Evolutionary conservation across 2,888 invertebrate species (phyloP).

Genomic region (Dascillus cervinus): DNA sequence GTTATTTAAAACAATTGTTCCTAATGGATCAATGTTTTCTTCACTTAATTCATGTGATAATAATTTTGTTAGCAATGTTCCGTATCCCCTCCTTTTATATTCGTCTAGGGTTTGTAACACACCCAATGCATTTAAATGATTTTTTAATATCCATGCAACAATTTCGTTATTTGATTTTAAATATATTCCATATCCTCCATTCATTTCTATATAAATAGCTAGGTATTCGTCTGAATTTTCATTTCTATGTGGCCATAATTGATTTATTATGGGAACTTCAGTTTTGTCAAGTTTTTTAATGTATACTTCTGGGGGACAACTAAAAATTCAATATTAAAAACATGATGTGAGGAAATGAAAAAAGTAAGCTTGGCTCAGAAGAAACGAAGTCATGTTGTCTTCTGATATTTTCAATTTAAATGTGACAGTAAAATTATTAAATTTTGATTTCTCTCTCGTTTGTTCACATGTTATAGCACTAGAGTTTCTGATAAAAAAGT

Average conservation of each 20-base stretch:
- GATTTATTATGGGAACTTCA: slow-evolving; percentile 29
- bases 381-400: too few relatives aligned
- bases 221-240: slow-evolving; percentile 30
- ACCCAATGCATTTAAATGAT: slow-evolving; percentile 32
- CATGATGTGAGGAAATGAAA: too few relatives aligned
- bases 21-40: slow-evolving; percentile 28
- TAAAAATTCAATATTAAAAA: too few relatives aligned
- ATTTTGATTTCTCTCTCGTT: too few relatives aligned
- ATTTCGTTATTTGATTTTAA: slow-evolving; percentile 31
- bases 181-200: slow-evolving; percentile 36
- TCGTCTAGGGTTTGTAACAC: slow-evolving; percentile 34
- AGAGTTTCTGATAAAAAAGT: too few relatives aligned
- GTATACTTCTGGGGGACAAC: slow-evolving; percentile 33
- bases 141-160: slow-evolving; percentile 36
- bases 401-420: too few relatives aligned
- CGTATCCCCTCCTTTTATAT: slow-evolving; percentile 37
- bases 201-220: slow-evolving; percentile 29
- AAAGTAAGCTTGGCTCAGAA: too few relatives aligned
- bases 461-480: too few relatives aligned
- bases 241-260: slow-evolving; percentile 33
- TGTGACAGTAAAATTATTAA: too few relatives aligned
- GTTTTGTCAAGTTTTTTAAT: slow-evolving; percentile 26
- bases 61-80: slow-evolving; percentile 29
- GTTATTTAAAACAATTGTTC: slow-evolving; percentile 32
- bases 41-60: slow-evolving; percentile 33